Conservation (phyloP, 2,888 invertebrate species). For the Stratiomys singularior region DNA sequence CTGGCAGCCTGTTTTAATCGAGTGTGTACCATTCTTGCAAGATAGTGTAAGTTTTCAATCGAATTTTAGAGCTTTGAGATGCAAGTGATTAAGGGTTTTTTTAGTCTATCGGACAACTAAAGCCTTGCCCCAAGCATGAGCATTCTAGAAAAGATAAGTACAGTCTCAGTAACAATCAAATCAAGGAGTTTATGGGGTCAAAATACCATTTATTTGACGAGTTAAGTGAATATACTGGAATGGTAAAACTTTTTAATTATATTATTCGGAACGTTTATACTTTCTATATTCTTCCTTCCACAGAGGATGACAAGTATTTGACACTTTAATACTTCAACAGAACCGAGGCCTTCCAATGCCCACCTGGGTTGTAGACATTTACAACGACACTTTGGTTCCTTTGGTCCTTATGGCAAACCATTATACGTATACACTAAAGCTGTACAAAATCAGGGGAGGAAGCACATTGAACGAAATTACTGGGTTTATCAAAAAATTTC, state of each 20-base stretch:
- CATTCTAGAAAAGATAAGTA: neutral
- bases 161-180: neutral
- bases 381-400: conserved; percentile 1
- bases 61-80: neutral
- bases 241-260: neutral
- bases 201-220: neutral
- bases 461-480: neutral
- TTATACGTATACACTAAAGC: neutral
- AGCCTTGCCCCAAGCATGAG: neutral
- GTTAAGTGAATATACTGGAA: neutral
- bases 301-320: too few relatives aligned
- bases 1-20: conserved; percentile 88
- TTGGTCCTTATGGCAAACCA: neutral
- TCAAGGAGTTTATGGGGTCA: neutral
- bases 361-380: neutral
- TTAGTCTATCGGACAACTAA: neutral
- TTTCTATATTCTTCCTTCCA: too few relatives aligned
- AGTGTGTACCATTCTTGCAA: conserved; percentile 71
- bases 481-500: neutral
- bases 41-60: conserved; percentile 71
- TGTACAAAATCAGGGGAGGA: neutral
- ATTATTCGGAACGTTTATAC: too few relatives aligned
- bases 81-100: too few relatives aligned
- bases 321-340: neutral
- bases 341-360: neutral